Evolutionary conservation across 2,888 invertebrate species (phyloP), one percentile per base, ranked within the genome.

Genomic region (Melikaiella ostensackeni): DNA sequence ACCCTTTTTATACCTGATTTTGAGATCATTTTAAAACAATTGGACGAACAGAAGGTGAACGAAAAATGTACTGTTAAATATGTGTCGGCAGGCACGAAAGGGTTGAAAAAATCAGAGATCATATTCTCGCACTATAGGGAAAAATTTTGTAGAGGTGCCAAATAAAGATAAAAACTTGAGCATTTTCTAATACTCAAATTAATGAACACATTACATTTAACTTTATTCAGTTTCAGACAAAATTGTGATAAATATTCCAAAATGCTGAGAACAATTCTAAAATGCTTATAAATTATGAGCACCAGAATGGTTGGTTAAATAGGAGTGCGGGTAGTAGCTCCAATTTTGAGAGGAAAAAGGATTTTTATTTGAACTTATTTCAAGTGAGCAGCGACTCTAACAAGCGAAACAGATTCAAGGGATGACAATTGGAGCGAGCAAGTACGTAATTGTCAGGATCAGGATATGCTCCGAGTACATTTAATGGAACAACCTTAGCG

Each of bases 371-470:
- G 1, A 27, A 50, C 30, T 70, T 46, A 50, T 70, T 70, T 70
- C 46, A 46, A 70, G 30, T 50, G 70, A 70, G 70, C 50, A 70
- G 30, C 33, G 70, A 70, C 46, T 70, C 50, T 55, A 70, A 70
- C 70, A 70, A 70, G 70, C 70, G 70, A 50, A 30, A 70, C 33
- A 70, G 50, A 70, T 70, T 70, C 70, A 70, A 46, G 50, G 70
- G n/a, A 70, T 70, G 70, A 70, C 70, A 70, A 70, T 50, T 70
- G 70, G 50, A 70, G 70, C 70, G 70, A 70, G 70, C 21, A 70
- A 70, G 70, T 70, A 55, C 70, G 70, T 70, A 70, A 70, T 70
- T 70, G 70, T 70, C 70, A 27, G 70, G 50, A 70, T 70, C 70
- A 46, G 70, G 70, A 70, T 70, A 50, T 70, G 70, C 70, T 70